phyloP scores from a whole-genome alignment of 2,113 vertebrate species.

The Dasypus novemcinctus region DNA sequence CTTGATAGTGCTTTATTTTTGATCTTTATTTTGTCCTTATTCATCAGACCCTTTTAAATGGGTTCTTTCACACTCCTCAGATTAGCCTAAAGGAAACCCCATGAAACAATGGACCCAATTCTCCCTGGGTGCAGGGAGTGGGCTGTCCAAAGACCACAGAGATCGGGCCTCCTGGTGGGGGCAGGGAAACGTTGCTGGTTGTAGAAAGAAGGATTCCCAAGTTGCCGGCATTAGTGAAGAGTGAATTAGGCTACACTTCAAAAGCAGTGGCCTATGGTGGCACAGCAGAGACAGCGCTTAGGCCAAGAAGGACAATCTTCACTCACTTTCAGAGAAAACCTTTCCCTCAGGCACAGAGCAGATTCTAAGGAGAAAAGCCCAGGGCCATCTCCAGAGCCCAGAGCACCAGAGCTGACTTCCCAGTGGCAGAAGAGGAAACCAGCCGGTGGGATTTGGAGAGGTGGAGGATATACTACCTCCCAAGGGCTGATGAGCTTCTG shows the following conservation, averaged over 20 bases:
- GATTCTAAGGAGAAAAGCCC: slow-evolving; percentile 18
- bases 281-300: not conserved
- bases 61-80: slow-evolving; percentile 84
- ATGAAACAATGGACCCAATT: slow-evolving; percentile 82
- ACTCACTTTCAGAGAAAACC: slow-evolving; percentile 20
- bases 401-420: not conserved
- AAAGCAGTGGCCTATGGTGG: not conserved
- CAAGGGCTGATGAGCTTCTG: slow-evolving; percentile 9
- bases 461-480: not conserved
- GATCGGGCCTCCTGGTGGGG: slow-evolving; percentile 12
- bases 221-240: not conserved
- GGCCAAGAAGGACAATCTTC: not conserved
- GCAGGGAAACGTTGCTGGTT: not conserved
- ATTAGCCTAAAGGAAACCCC: slow-evolving; percentile 86
- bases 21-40: slow-evolving; percentile 87
- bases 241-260: slow-evolving; percentile 41
- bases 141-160: slow-evolving; percentile 52
- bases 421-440: not conserved
- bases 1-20: slow-evolving; percentile 85
- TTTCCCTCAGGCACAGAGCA: not conserved
- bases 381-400: not conserved
- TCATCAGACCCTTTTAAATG: slow-evolving; percentile 84
- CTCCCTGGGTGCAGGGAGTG: slow-evolving; percentile 46
- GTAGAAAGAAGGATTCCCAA: not conserved
- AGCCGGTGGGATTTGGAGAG: not conserved